Evolutionary conservation across 2,113 vertebrate species (phyloP), one percentile per base, ranked within the genome.

Genomic region (Sinocyclocheilus rhinocerous): DNA sequence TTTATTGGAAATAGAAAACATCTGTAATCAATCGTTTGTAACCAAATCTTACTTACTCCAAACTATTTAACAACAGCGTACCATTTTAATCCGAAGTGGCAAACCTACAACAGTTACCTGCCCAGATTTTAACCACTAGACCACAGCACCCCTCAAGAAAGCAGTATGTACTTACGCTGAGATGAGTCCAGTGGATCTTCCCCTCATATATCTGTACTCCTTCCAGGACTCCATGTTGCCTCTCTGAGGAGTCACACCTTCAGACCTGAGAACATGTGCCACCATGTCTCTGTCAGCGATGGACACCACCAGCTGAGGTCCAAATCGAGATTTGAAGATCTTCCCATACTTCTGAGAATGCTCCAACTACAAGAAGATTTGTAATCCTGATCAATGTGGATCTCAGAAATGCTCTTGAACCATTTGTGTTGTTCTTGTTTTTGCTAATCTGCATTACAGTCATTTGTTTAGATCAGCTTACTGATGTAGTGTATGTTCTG

Each of bases 171-270:
- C 96, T 98, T 89, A 99, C 97, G 97, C 97, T 48, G 97, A 98
- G 91, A 99, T 99, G 39, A 99, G 97, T 33, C 97, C 97, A 0
- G 95, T 96, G 52, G 97, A 92, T 83, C 94, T 94, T 0, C 96
- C 96, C 63, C 97, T 93, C 86, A 97, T 86, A 82, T 96, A 95
- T 85, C 97, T 94, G 92, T 99, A 98, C 84, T 99, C 97, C 88
- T 97, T 94, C 97, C 97, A 98, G 6, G 97, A 98, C 75, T 96
- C 97, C 97, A 99, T 98, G 93, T 98, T 97, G 87, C 94, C 97
- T 89, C 97, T 96, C 91, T 98, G 97, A 67, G 97, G 97, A 2
- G 95, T 92, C 76, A 90, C 91, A 0, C 97, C 94, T 92, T 98
- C 97, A 1, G 96, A 94, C 81, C 97, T 93, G 72, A 99, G 94